Percentiles rank a stretch among this genome's conserved stretches.
These are phyloP conservation scores for Meandrusa payeni DNA, from an alignment of 2,888 invertebrate species.

Conservation along the genomic window DNA sequence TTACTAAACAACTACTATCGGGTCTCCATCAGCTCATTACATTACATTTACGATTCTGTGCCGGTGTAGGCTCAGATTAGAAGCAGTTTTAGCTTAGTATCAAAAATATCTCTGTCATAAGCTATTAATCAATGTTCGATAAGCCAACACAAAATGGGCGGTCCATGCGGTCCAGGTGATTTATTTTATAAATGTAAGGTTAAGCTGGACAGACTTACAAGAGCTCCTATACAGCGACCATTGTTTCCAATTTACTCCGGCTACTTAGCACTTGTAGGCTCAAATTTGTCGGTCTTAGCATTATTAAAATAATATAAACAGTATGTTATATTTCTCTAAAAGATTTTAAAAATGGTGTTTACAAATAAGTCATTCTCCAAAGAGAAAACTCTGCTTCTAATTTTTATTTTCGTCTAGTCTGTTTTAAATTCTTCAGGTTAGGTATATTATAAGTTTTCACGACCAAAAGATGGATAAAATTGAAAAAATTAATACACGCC, in stretches of 20 bases:
- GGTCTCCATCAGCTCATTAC: slow-evolving; percentile 24
- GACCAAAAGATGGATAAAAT: too few species aligned
- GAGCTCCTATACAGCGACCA: slow-evolving; percentile 13
- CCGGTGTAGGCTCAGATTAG: slow-evolving; percentile 41
- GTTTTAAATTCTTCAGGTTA: too few species aligned
- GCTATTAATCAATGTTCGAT: slow-evolving; percentile 75
- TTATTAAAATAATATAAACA: too few species aligned
- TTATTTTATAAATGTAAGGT: slow-evolving; percentile 58
- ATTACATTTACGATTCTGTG: slow-evolving; percentile 31
- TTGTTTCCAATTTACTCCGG: background rate
- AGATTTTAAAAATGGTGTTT: too few species aligned
- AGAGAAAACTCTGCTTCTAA: too few species aligned
- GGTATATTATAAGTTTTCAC: too few species aligned
- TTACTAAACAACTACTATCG: slow-evolving; percentile 15
- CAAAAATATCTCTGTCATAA: slow-evolving; percentile 64
- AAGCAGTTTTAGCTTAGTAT: slow-evolving; percentile 55
- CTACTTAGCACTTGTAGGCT: background rate
- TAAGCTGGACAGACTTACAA: slow-evolving; percentile 26
- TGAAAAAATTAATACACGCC: background rate
- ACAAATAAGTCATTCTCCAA: too few species aligned
- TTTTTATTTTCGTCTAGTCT: too few species aligned
- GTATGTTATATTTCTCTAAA: too few species aligned
- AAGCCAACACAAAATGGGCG: slow-evolving; percentile 67
- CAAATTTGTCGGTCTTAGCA: background rate
- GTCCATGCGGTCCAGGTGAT: slow-evolving; percentile 61